Evolutionary conservation across 2,113 vertebrate genomes (phyloP).

Genomic region (Microtus ochrogaster): DNA sequence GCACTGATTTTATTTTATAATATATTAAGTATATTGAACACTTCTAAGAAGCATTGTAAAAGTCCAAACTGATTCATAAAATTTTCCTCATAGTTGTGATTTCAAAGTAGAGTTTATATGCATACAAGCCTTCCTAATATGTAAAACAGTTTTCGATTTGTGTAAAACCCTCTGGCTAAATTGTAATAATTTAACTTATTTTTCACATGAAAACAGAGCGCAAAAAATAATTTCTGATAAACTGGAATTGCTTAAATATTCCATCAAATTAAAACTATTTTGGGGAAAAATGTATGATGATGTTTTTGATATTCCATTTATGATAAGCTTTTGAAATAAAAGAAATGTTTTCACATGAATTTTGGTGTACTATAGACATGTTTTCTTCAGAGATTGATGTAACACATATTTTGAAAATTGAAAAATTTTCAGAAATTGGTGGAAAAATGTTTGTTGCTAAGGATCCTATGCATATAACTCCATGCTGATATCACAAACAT

Average conservation of each 20-base stretch:
- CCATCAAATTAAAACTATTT: not conserved
- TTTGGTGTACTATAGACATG: not conserved
- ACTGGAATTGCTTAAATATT: constrained; percentile 28
- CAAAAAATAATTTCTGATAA: not conserved
- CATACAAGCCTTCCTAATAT: not conserved
- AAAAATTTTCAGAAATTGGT: not conserved
- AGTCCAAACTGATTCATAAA: not conserved
- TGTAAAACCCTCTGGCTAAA: not conserved
- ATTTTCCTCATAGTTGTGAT: not conserved
- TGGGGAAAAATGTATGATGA: not conserved
- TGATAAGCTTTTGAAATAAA: constrained; percentile 26
- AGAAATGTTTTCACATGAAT: not conserved
- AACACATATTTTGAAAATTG: not conserved
- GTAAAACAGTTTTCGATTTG: not conserved
- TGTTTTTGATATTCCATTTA: not conserved
- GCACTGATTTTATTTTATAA: constrained; percentile 3
- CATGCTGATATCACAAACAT: not conserved
- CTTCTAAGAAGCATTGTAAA: not conserved
- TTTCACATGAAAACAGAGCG: not conserved
- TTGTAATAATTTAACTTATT: not conserved
- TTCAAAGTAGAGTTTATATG: not conserved
- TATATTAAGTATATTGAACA: not conserved
- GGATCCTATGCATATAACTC: not conserved
- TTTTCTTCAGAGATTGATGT: not conserved
- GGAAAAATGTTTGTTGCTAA: not conserved